These are phyloP conservation scores for Bombus superbus DNA, from an alignment of 1,140 invertebrate species.

Conservation along the genomic window DNA sequence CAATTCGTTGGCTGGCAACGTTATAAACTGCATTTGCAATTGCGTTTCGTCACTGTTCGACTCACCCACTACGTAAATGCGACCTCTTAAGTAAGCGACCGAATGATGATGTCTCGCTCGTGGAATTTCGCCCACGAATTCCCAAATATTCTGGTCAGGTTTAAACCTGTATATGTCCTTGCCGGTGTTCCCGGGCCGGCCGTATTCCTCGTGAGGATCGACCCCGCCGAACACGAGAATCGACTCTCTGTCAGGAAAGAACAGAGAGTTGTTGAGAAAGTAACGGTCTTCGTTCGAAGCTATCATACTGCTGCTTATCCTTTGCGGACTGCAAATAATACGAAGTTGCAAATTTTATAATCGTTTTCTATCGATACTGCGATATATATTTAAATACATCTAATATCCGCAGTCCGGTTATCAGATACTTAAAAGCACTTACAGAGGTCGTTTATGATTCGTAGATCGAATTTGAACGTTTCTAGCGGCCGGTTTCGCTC, in stretches of 20 bases:
- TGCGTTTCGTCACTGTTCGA: slow-evolving; percentile 1
- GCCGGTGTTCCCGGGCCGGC: slow-evolving; percentile 82
- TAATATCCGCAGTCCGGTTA: too few species aligned
- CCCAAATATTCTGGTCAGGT: slow-evolving; percentile 84
- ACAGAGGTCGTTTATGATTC: slow-evolving; percentile 24
- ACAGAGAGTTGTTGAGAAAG: slow-evolving; percentile 81
- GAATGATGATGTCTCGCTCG: slow-evolving; percentile 85
- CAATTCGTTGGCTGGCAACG: too few species aligned
- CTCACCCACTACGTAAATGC: slow-evolving; percentile 85
- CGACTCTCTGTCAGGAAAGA: slow-evolving; percentile 83
- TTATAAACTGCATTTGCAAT: background rate
- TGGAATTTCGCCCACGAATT: slow-evolving; percentile 84
- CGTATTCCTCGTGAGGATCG: slow-evolving; percentile 83
- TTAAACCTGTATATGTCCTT: slow-evolving; percentile 84
- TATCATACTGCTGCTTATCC: slow-evolving; percentile 52
- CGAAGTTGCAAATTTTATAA: background rate
- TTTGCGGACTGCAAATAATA: slow-evolving; percentile 38
- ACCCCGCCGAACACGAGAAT: slow-evolving; percentile 85
- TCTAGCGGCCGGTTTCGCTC: background rate
- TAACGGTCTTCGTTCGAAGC: slow-evolving; percentile 21
- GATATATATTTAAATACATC: too few species aligned
- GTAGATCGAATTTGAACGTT: slow-evolving; percentile 4
- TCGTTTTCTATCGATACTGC: too few species aligned
- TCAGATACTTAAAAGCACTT: background rate
- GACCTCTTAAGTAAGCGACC: slow-evolving; percentile 83